Evolutionary conservation across 2,888 invertebrate genomes (phyloP).

Genomic region (Stenolophus ochropezus): DNA sequence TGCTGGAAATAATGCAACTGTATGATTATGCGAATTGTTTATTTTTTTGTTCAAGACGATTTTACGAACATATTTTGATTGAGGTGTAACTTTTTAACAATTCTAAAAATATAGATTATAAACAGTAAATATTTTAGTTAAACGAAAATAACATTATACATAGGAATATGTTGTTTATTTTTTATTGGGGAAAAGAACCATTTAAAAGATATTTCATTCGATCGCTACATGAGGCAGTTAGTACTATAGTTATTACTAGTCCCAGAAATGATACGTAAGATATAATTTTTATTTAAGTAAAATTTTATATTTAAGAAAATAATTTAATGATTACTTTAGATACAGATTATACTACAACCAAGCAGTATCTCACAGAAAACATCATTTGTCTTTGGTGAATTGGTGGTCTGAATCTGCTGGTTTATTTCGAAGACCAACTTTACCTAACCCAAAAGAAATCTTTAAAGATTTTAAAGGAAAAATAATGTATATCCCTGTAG

Average conservation of each 20-base stretch:
- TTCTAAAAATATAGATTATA: constrained; percentile 25
- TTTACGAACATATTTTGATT: constrained; percentile 76
- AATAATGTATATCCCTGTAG: constrained; percentile 81
- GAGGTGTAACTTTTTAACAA: constrained; percentile 72
- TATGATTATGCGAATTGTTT: constrained; percentile 75
- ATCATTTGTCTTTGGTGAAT: constrained; percentile 80
- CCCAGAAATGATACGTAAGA: constrained; percentile 78
- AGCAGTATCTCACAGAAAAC: constrained; percentile 77
- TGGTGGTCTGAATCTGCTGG: constrained; percentile 81
- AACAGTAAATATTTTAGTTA: constrained; percentile 69
- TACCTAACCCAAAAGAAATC: constrained; percentile 78
- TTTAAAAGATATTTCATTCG: constrained; percentile 74
- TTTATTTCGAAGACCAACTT: constrained; percentile 80
- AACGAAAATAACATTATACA: constrained; percentile 76
- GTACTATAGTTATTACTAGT: constrained; percentile 80
- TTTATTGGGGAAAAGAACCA: constrained; percentile 79
- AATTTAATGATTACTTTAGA: constrained; percentile 69
- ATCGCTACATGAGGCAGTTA: constrained; percentile 76
- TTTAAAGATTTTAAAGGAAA: constrained; percentile 81
- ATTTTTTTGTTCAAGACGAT: constrained; percentile 75
- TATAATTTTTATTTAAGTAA: too few species aligned
- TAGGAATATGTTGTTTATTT: constrained; percentile 79
- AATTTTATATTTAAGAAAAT: too few species aligned
- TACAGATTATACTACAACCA: constrained; percentile 85
- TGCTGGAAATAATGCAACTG: constrained; percentile 74